Evolutionary conservation across 2,888 invertebrate species (phyloP).

Genomic region (Eumerus sabulonum): DNA sequence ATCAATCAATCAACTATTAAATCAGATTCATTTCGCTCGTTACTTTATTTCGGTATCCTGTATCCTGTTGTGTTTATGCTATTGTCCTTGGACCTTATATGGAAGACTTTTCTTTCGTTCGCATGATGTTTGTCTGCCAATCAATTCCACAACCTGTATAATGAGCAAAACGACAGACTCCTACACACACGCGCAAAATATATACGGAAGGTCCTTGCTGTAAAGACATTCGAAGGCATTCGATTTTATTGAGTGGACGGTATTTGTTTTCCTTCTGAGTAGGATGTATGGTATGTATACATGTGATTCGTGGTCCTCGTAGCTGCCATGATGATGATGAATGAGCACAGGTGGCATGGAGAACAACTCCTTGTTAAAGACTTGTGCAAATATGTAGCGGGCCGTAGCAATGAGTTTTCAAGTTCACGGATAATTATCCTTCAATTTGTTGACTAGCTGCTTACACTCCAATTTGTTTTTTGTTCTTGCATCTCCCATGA

Average conservation of each 20-base stretch:
- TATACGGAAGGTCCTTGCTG: too few species aligned
- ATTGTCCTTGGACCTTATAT: constrained; percentile 5
- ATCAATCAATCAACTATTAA: constrained; percentile 67
- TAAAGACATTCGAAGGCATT: not conserved
- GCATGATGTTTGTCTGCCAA: constrained; percentile 14
- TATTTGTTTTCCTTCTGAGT: constrained; percentile 40
- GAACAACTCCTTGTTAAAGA: constrained; percentile 21
- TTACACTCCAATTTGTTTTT: too few species aligned
- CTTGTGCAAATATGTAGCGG: constrained; percentile 27
- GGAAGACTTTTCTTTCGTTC: not conserved
- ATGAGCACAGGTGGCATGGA: constrained; percentile 32
- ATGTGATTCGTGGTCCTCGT: constrained; percentile 10
- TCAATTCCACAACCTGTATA: constrained; percentile 21
- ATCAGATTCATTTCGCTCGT: constrained; percentile 51
- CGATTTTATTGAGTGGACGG: constrained; percentile 49
- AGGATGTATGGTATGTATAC: too few species aligned
- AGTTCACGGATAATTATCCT: constrained; percentile 52
- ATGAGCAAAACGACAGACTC: constrained; percentile 27
- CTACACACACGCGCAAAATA: not conserved
- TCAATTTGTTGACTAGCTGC: constrained; percentile 30
- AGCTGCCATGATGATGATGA: constrained; percentile 36
- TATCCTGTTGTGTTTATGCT: constrained; percentile 5
- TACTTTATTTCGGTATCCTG: constrained; percentile 27
- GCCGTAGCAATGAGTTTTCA: constrained; percentile 29
- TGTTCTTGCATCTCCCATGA: too few species aligned